Percentiles rank a stretch among this genome's conserved stretches.
These are phyloP conservation scores for Drosophila fuyamai DNA, from an alignment of 1,140 invertebrate genomes.

Conservation along the genomic window DNA sequence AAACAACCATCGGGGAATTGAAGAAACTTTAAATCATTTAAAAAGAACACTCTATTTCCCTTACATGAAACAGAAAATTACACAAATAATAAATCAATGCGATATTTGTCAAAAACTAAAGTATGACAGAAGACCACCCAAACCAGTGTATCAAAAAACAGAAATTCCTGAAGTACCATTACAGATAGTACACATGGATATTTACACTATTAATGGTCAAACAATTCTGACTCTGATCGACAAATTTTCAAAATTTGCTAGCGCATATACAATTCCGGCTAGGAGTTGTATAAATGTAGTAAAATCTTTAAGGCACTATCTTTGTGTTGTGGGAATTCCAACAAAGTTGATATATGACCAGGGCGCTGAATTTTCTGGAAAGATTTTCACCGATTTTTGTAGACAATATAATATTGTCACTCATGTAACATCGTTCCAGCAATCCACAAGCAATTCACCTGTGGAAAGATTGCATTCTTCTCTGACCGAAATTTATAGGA, in stretches of 20 bases:
- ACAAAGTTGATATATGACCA: conserved; percentile 4
- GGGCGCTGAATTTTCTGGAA: conserved; percentile 6
- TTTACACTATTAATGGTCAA: conserved; percentile 13
- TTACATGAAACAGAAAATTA: conserved; percentile 9
- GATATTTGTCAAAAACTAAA: conserved; percentile 11
- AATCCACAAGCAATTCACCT: background rate
- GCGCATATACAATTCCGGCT: conserved; percentile 11
- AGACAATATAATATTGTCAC: background rate
- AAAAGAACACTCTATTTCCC: conserved; percentile 7
- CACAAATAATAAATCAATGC: conserved; percentile 9
- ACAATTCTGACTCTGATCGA: conserved; percentile 9
- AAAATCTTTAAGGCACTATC: conserved; percentile 7
- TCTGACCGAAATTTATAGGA: conserved; percentile 12
- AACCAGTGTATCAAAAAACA: background rate
- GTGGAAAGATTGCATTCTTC: conserved; percentile 10
- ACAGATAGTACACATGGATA: conserved; percentile 8
- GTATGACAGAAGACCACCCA: conserved; percentile 12
- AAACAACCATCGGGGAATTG: conserved; percentile 11
- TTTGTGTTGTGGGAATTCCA: conserved; percentile 9
- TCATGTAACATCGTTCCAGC: conserved; percentile 3
- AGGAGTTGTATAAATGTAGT: conserved; percentile 10
- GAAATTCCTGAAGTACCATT: conserved; percentile 3
- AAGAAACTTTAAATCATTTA: background rate
- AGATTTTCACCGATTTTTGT: background rate
- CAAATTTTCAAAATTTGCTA: conserved; percentile 7